Evolutionary conservation across 2,113 vertebrate genomes (phyloP), one percentile per base, ranked within the genome.

Genomic region (Mugil cephalus): DNA sequence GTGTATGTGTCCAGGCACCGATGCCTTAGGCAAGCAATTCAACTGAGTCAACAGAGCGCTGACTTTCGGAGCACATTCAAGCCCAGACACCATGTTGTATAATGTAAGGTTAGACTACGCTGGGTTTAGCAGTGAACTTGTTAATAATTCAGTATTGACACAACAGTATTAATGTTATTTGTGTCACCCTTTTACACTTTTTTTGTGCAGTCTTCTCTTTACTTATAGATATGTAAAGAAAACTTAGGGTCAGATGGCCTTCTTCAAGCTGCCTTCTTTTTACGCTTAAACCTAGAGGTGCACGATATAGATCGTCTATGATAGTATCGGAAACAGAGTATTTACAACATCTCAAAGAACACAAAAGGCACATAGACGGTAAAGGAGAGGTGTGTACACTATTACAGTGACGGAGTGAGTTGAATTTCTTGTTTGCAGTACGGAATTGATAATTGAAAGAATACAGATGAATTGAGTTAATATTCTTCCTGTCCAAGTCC

Each of bases 11-110:
- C 89, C 88, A 82, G 90, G 85, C 89, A 42, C 79, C 73, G 80
- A 69, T 13, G 92, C 93, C 93, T 87, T 58, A 74, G 91, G 94
- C 91, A 79, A 91, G 90, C 89, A 92, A 94, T 92, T 93, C 89
- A 88, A 92, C 92, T 89, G 91, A 93, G 92, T 94, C 92, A 94
- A 93, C 93, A 94, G 74, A 88, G 82, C 69, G 10, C 69, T 60
- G 79, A 83, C 71, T 87, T 78, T 67, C 18, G 50, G 69, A 78
- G 74, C 78, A 82, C 70, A 78, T 74, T 80, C 45, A 66, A 47
- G 73, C 77, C 58, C 51, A 75, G 74, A 54, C 75, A 64, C 74
- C 73, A 77, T 68, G 80, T 62, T 75, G 48, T 79, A 70, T 45
- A 78, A 70, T 79, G 71, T 76, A 79, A 79, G 83, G 75, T 83